Evolutionary conservation across 1,140 invertebrate genomes (phyloP).

Genomic region (Pogonomyrmex barbatus): DNA sequence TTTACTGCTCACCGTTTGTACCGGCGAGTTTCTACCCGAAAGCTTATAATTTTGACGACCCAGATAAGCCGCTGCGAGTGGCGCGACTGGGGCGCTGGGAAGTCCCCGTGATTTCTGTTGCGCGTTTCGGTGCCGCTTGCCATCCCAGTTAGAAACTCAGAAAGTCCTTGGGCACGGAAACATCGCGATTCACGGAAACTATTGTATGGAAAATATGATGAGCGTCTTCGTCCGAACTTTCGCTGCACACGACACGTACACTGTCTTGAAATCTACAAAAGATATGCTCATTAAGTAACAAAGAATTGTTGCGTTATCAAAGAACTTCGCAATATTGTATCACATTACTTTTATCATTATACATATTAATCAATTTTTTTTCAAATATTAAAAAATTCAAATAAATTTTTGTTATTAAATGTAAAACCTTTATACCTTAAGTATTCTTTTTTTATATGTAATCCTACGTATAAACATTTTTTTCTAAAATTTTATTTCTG

Average conservation of each 20-base stretch:
- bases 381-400: neutral
- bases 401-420: neutral
- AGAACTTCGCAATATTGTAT: neutral
- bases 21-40: conserved; percentile 69
- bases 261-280: neutral
- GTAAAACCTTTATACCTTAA: no score
- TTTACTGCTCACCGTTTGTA: conserved; percentile 70
- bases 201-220: conserved; percentile 56
- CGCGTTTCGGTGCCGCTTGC: conserved; percentile 54
- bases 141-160: conserved; percentile 61
- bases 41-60: conserved; percentile 77
- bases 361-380: neutral
- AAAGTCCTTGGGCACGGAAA: conserved; percentile 48
- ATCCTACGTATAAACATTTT: neutral
- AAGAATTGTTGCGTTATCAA: neutral
- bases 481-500: neutral
- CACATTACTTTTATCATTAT: neutral
- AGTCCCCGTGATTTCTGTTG: conserved; percentile 59
- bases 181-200: conserved; percentile 51
- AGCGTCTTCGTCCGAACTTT: conserved; percentile 58
- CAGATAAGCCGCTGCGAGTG: conserved; percentile 72
- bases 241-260: conserved; percentile 1
- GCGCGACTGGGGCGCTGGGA: conserved; percentile 15
- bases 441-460: neutral
- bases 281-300: neutral